Evolutionary conservation across 1,140 invertebrate genomes (phyloP).

Genomic region (Protaetia brevitarsis): DNA sequence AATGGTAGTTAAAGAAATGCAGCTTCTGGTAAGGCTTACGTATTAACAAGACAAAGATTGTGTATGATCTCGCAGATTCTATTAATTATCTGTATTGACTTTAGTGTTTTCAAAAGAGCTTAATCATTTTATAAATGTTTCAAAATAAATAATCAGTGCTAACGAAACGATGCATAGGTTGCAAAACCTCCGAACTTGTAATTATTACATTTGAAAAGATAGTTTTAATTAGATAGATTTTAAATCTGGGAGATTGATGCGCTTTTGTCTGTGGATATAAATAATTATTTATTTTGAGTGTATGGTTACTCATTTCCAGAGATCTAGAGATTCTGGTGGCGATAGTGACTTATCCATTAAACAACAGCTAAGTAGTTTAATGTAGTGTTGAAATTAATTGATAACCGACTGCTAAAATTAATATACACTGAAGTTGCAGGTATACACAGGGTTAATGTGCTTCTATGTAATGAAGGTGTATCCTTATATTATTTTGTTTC

Average conservation of each 20-base stretch:
- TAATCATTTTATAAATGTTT: no score
- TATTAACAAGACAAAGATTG: no score
- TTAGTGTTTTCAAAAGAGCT: no score
- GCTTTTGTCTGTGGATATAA: no score
- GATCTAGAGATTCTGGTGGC: slow-evolving; percentile 79
- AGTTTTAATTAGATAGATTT: no score
- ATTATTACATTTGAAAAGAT: no score
- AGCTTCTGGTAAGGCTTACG: slow-evolving; percentile 59
- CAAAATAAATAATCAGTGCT: no score
- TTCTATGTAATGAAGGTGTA: background rate
- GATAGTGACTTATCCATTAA: slow-evolving; percentile 81
- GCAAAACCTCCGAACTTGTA: no score
- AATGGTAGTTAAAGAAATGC: slow-evolving; percentile 76
- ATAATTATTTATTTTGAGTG: background rate
- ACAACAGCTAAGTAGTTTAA: slow-evolving; percentile 83
- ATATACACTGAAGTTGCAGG: slow-evolving; percentile 55
- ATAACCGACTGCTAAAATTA: slow-evolving; percentile 62
- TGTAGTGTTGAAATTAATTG: slow-evolving; percentile 77
- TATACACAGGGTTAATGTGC: background rate
- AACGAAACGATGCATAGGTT: no score
- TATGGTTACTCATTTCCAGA: slow-evolving; percentile 47
- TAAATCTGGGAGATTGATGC: no score
- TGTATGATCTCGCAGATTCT: no score
- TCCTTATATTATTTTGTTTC: background rate
- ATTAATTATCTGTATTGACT: no score